Percentiles rank a stretch among this genome's conserved stretches.
Conservation (phyloP, 2,113 vertebrate species). For the Mirounga angustirostris region DNA sequence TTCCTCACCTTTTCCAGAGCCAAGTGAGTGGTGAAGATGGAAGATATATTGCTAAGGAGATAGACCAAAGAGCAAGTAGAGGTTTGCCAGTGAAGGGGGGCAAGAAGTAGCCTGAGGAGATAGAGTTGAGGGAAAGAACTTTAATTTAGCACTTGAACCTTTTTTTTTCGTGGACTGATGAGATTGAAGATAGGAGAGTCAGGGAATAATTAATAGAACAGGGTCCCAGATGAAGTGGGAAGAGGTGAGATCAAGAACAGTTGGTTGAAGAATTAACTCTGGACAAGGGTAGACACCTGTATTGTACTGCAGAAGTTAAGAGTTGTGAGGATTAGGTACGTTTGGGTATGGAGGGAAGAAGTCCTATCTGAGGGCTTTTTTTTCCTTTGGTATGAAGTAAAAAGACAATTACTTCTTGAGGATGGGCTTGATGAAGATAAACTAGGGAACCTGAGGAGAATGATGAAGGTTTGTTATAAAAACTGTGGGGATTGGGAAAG, state of each 20-base stretch:
- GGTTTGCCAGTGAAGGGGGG: neutral
- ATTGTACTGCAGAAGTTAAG: neutral
- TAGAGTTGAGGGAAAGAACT: conserved; percentile 7
- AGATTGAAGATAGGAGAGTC: neutral
- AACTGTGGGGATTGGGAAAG: neutral
- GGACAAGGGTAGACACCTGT: neutral
- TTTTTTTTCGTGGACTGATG: neutral
- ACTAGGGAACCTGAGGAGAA: neutral
- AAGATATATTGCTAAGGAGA: neutral
- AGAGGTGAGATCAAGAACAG: conserved; percentile 2
- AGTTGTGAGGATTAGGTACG: conserved; percentile 6
- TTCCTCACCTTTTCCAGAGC: conserved; percentile 18
- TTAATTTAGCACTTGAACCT: neutral
- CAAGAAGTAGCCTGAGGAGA: neutral
- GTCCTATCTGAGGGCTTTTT: neutral
- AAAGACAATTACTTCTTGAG: conserved; percentile 50
- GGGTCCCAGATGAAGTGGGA: neutral
- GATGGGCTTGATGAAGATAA: neutral
- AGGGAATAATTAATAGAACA: conserved; percentile 8
- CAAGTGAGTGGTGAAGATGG: neutral
- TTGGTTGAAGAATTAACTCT: neutral
- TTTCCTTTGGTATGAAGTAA: neutral
- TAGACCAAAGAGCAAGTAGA: conserved; percentile 20
- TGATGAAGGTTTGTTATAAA: neutral
- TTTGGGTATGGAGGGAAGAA: neutral